phyloP scores from a whole-genome alignment of 2,888 invertebrate species.

The Trichacis sp. region DNA sequence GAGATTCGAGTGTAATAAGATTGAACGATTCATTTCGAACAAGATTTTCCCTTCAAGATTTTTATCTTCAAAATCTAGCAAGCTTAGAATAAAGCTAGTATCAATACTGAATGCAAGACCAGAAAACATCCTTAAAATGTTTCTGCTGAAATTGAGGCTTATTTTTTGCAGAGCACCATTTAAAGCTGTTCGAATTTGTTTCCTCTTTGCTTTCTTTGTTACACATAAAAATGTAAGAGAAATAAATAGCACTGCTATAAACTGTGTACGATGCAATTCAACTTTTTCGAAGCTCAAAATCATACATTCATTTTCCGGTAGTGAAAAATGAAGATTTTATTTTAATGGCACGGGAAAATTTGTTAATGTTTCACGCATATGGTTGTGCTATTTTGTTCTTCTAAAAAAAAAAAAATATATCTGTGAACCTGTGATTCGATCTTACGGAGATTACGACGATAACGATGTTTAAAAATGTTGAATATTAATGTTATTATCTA shows the following conservation, averaged over 20 bases:
- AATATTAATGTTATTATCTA: constrained; percentile 3
- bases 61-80: too few relatives aligned
- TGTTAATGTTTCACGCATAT: not conserved
- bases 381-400: not conserved
- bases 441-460: not conserved
- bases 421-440: too few relatives aligned
- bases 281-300: not conserved
- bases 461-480: not conserved
- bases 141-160: too few relatives aligned
- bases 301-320: not conserved
- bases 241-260: not conserved
- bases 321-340: not conserved
- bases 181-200: too few relatives aligned
- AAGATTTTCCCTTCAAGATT: too few relatives aligned
- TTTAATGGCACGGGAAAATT: not conserved
- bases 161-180: too few relatives aligned
- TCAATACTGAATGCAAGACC: too few relatives aligned
- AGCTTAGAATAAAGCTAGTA: too few relatives aligned
- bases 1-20: too few relatives aligned
- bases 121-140: too few relatives aligned
- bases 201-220: too few relatives aligned
- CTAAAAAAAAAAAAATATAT: not conserved
- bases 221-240: not conserved
- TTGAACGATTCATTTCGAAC: too few relatives aligned
- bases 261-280: not conserved